Evolutionary conservation across 1,140 invertebrate genomes (phyloP).

Genomic region (Plodia interpunctella): DNA sequence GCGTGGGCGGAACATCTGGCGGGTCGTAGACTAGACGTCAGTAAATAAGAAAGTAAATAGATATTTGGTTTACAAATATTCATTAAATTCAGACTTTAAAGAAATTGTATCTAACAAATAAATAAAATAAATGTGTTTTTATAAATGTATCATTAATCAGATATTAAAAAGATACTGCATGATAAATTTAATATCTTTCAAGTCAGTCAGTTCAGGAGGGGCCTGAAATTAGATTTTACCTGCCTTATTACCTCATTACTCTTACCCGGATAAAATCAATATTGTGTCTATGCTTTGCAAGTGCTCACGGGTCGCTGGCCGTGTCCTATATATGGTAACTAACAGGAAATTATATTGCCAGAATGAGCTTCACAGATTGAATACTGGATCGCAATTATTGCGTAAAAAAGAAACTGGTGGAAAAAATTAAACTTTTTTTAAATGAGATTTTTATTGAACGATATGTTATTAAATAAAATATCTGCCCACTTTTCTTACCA

Average conservation of each 20-base stretch:
- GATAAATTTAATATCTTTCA: too few relatives aligned
- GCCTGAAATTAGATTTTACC: background rate
- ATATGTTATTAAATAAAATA: too few relatives aligned
- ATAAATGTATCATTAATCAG: too few relatives aligned
- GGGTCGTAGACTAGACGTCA: conserved; percentile 37
- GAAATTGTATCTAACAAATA: too few relatives aligned
- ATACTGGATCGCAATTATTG: background rate
- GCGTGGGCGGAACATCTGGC: conserved; percentile 52
- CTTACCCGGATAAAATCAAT: conserved; percentile 41
- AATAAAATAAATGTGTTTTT: too few relatives aligned
- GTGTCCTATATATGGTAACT: conserved; percentile 33
- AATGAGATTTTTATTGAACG: too few relatives aligned
- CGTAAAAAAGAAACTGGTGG: too few relatives aligned
- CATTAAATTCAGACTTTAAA: background rate
- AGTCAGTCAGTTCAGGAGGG: too few relatives aligned
- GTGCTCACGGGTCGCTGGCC: conserved; percentile 36
- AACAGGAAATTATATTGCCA: conserved; percentile 9
- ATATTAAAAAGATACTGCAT: too few relatives aligned
- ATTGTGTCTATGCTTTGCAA: conserved; percentile 28
- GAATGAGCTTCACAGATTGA: background rate
- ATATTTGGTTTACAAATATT: background rate
- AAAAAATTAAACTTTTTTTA: too few relatives aligned
- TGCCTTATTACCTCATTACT: background rate
- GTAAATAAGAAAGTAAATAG: conserved; percentile 30
- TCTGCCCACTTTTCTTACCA: too few relatives aligned